Evolutionary conservation across 2,797 vertebrate genomes (phyloP).

Genomic region (Nyctibius grandis): DNA sequence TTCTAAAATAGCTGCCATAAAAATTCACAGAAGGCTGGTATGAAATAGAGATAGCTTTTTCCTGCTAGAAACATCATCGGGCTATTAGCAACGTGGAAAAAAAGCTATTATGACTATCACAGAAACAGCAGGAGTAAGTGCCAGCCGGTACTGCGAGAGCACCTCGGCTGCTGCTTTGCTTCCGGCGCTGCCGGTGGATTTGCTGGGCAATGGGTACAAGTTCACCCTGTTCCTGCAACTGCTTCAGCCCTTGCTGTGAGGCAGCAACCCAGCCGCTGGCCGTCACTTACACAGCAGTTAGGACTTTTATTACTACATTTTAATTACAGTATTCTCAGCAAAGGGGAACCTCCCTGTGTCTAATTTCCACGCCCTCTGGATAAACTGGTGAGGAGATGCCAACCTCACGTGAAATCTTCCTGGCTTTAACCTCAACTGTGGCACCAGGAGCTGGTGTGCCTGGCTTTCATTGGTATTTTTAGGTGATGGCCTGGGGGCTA

Average conservation of each 20-base stretch:
- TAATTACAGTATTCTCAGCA: not conserved
- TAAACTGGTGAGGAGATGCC: not conserved
- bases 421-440: not conserved
- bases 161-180: not conserved
- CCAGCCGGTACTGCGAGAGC: not conserved
- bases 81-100: not conserved
- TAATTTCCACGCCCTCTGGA: not conserved
- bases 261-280: not conserved
- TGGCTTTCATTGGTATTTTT: not conserved
- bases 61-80: not conserved
- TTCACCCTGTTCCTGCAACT: not conserved
- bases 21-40: not conserved
- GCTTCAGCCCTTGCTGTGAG: not conserved
- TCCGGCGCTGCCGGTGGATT: not conserved
- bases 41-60: not conserved
- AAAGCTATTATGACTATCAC: not conserved
- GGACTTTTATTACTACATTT: not conserved
- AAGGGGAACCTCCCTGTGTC: not conserved
- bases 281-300: not conserved
- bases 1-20: slow-evolving; percentile 27
- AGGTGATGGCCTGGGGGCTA: not conserved
- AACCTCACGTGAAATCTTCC: not conserved
- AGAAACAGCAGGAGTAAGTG: not conserved
- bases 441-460: not conserved
- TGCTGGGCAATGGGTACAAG: accelerated